A percentile compares a stretch with the other conserved stretches of the same genome.
phyloP scores from a whole-genome alignment of 2,888 invertebrate genomes.

The Anodontia alba region DNA sequence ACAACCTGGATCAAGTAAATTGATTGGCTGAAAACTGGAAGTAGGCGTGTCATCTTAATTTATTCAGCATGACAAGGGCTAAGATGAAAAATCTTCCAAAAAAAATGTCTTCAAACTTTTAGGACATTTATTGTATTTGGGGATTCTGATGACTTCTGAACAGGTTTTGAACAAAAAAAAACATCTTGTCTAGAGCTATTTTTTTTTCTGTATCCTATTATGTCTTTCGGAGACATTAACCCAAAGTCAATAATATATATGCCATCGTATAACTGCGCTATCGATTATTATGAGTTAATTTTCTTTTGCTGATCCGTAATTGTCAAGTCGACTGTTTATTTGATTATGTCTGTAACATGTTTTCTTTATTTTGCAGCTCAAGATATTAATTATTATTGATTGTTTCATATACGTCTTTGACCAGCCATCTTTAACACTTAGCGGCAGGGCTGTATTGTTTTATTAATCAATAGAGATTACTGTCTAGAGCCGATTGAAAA shows the following conservation, averaged over 20 bases:
- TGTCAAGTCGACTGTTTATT: conserved; percentile 57
- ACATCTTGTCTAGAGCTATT: too few species aligned
- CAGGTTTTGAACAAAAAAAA: too few species aligned
- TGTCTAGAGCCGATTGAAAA: conserved; percentile 4
- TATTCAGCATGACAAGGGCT: too few species aligned
- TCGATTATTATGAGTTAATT: conserved; percentile 62
- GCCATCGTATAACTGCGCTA: conserved; percentile 43
- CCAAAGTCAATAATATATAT: conserved; percentile 26
- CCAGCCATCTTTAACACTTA: conserved; percentile 21
- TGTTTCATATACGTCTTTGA: conserved; percentile 24
- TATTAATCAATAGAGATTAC: conserved; percentile 18
- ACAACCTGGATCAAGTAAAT: too few species aligned
- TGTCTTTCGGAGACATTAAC: background rate
- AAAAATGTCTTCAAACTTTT: too few species aligned
- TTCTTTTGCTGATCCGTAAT: conserved; percentile 56
- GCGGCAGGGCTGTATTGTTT: conserved; percentile 13
- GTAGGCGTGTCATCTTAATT: too few species aligned
- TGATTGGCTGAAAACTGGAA: too few species aligned
- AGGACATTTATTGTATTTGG: too few species aligned
- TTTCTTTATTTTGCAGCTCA: conserved; percentile 53
- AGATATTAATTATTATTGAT: conserved; percentile 67
- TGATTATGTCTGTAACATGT: conserved; percentile 65
- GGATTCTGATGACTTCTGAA: too few species aligned
- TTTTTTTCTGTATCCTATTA: background rate
- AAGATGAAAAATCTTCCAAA: too few species aligned